These are phyloP conservation scores for Podarcis cretensis DNA, from an alignment of 2,113 vertebrate species.

Conservation along the genomic window DNA sequence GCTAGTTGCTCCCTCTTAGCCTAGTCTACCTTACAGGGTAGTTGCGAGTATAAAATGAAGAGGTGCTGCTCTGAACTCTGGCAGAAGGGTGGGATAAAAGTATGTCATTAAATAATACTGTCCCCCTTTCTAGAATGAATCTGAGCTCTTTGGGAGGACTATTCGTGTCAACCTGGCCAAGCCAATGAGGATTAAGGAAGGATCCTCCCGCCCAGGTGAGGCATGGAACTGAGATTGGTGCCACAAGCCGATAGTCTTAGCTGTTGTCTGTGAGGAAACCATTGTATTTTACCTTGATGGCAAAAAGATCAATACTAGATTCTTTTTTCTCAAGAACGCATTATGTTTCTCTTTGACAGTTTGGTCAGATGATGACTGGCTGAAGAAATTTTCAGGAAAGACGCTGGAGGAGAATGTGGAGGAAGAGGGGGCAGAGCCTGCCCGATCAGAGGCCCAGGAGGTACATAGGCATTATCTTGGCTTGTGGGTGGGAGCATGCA, in stretches of 20 bases:
- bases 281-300: background rate
- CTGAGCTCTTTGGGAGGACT: slow-evolving; percentile 94
- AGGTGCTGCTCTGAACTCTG: background rate
- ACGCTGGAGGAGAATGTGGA: slow-evolving; percentile 88
- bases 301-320: background rate
- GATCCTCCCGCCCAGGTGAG: slow-evolving; percentile 93
- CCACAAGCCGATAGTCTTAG: no score
- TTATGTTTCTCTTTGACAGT: slow-evolving; percentile 72
- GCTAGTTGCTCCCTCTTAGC: background rate
- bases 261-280: background rate
- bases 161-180: slow-evolving; percentile 96
- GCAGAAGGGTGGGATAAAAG: accelerated
- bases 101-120: background rate
- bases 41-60: background rate
- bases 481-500: background rate
- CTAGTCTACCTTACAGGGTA: background rate
- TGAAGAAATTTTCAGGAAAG: slow-evolving; percentile 98
- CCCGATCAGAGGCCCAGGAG: slow-evolving; percentile 81
- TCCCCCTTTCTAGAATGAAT: slow-evolving; percentile 85
- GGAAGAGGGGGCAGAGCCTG: slow-evolving; percentile 76
- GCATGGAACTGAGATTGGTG: no score
- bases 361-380: slow-evolving; percentile 98
- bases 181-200: slow-evolving; percentile 97
- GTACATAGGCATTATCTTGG: slow-evolving; percentile 52
- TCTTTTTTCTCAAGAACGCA: background rate